Evolutionary conservation across 2,888 invertebrate species (phyloP), one percentile per base, ranked within the genome.

Genomic region (Caradrina clavipalpis): DNA sequence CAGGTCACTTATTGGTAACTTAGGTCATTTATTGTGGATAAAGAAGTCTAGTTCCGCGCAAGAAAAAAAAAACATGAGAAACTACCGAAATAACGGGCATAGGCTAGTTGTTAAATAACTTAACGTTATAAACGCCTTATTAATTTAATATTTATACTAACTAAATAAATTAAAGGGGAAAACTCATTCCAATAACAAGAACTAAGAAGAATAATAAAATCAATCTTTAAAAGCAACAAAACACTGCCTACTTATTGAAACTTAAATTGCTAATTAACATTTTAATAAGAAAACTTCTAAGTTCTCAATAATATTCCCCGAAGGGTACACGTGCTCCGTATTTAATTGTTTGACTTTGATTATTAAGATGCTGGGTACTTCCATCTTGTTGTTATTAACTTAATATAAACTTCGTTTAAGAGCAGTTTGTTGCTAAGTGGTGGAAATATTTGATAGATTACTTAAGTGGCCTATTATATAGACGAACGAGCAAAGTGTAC

Each of bases 201-300:
- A 45, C 31, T 42, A 22, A 49, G 22, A 62, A 49, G 31, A 66
- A n/a, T 50, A 73, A 49, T 55, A n/a, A 50, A 72, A 63, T 42
- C 73, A 55, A 74, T 67, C 19, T 67, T 58, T 67, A 50, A 35
- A 73, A 35, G n/a, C n/a, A 58, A 55, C 42, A 55, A 55, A 31
- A 31, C 55, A 66, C 55, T 54, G 17, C 56, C 22, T 50, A 50
- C 53, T 57, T 35, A 19, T 17, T 60, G 17, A 47, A 75, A 60
- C 64, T 71, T 56, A n/a, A 51, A 72, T 60, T 76, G 39, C 42
- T 58, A 75, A 73, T 69, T 61, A 75, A 69, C 51, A 73, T 73
- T 75, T 69, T 47, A 57, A 76, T 39, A 35, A 53, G 69, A 69
- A 75, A 62, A 73, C 65, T 76, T 64, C 13, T 26, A 70, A 50